These are phyloP conservation scores for Cryptotermes secundus DNA, from an alignment of 1,140 invertebrate genomes.

Conservation along the genomic window DNA sequence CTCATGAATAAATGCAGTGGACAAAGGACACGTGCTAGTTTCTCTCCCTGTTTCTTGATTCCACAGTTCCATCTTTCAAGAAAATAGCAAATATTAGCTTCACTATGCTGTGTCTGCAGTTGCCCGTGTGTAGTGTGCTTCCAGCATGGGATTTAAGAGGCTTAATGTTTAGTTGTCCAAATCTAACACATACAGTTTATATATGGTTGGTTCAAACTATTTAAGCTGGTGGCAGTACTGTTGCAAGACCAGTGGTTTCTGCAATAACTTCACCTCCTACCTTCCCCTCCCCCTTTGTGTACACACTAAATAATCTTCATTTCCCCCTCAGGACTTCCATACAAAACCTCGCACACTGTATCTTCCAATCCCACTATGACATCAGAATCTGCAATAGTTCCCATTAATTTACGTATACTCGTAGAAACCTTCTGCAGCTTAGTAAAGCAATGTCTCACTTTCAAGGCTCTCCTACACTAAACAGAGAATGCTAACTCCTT, in stretches of 20 bases:
- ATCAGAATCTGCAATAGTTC: constrained; percentile 13
- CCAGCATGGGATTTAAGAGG: not conserved
- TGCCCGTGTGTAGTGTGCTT: not conserved
- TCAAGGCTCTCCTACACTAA: not conserved
- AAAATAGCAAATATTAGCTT: too few species aligned
- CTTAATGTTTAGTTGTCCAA: not conserved
- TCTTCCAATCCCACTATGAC: not conserved
- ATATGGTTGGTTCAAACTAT: not conserved
- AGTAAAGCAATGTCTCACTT: not conserved
- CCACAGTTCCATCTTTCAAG: too few species aligned
- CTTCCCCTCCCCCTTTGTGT: not conserved
- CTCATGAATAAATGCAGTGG: too few species aligned
- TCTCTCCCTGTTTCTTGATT: too few species aligned
- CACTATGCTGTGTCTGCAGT: too few species aligned
- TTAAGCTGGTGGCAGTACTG: not conserved
- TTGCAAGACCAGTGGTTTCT: too few species aligned
- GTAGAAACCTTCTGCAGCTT: not conserved
- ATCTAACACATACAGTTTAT: not conserved
- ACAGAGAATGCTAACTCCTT: constrained; percentile 1
- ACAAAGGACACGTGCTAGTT: too few species aligned
- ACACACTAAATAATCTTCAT: not conserved
- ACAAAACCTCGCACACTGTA: not conserved
- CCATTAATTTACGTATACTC: not conserved
- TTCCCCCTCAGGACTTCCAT: not conserved
- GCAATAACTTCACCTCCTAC: too few species aligned